Base-by-base conservation (phyloP, 2,113 vertebrate genomes). In the Tachysurus vachellii region DNA sequence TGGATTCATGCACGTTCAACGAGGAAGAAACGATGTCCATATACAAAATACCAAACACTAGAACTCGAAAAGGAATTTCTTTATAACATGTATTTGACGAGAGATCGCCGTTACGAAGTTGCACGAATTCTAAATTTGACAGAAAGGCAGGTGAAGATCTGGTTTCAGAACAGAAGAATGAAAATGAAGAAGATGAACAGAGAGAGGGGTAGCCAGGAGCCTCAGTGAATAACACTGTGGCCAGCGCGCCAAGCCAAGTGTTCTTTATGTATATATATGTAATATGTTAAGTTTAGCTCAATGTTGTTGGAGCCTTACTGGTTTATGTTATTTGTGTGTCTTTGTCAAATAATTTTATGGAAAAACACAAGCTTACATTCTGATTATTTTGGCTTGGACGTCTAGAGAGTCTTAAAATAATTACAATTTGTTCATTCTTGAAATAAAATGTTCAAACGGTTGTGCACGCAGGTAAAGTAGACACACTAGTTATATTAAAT, bases 111-210 rank as follows among this genome's bases (percentile, higher is more conserved):
- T 89, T 99, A 97, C 66, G 98, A 99, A 91, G 97, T 99, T 82
- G 98, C 98, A 90, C 96, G 98, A 92, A 99, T 99, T 93, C 95
- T 99, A 91, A 98, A 96, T 93, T 96, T 99, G 91, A 99, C 98
- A 83, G 98, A 99, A 92, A 97, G 98, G 94, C 98, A 99, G 94
- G 98, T 99, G 92, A 99, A 99, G 96, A 99, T 99, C 91, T 99
- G 98, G 98, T 99, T 99, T 93, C 98, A 99, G 93, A 99, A 99
- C 95, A 96, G 98, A 91, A 97, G 98, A 93, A 99, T 99, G 98
- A 99, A 99, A 96, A 99, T 99, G 98, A 99, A 99, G 96, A 99
- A 99, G 95, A 97, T 98, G 96, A 99, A 97, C 95, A 96, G 98
- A 92, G 98, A 98, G 92, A 96, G 96, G 90, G 94, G 95, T 90